A percentile compares a stretch with the other conserved stretches of the same genome.
These are phyloP conservation scores for Clitarchus hookeri DNA, from an alignment of 2,888 invertebrate species.

Conservation along the genomic window DNA sequence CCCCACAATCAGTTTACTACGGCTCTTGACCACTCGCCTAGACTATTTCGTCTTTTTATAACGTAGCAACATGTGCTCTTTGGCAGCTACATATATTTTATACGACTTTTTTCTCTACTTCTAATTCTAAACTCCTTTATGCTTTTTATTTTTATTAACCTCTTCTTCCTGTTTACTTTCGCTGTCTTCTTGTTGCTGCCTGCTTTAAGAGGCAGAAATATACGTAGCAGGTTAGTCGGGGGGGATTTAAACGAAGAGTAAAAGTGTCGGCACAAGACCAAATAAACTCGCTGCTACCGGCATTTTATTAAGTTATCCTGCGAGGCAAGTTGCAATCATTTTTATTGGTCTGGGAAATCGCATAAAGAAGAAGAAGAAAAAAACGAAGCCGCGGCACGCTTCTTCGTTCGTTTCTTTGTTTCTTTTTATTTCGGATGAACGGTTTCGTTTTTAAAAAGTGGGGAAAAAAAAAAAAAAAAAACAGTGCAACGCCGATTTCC, in stretches of 20 bases:
- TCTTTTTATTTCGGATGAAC: background rate
- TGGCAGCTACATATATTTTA: conserved; percentile 2
- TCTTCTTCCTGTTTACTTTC: background rate
- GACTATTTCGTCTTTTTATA: conserved; percentile 2
- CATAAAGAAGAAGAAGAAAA: background rate
- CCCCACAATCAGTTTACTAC: background rate
- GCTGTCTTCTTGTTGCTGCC: background rate
- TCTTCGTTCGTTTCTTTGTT: background rate
- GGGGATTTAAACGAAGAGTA: background rate
- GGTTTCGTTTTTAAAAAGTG: background rate
- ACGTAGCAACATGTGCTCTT: background rate
- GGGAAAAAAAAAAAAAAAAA: too few species aligned
- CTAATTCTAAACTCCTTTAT: conserved; percentile 11
- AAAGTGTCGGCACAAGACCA: conserved; percentile 5
- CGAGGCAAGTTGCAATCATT: background rate
- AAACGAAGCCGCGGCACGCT: background rate
- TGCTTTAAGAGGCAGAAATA: background rate
- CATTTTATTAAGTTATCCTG: background rate
- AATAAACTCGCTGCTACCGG: background rate
- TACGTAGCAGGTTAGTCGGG: background rate
- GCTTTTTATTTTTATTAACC: background rate
- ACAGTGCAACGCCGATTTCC: too few species aligned
- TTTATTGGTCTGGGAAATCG: background rate
- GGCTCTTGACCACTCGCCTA: background rate
- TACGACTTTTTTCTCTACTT: background rate